Evolutionary conservation across 2,797 vertebrate species (phyloP).

Genomic region (Steatocranus sp.): DNA sequence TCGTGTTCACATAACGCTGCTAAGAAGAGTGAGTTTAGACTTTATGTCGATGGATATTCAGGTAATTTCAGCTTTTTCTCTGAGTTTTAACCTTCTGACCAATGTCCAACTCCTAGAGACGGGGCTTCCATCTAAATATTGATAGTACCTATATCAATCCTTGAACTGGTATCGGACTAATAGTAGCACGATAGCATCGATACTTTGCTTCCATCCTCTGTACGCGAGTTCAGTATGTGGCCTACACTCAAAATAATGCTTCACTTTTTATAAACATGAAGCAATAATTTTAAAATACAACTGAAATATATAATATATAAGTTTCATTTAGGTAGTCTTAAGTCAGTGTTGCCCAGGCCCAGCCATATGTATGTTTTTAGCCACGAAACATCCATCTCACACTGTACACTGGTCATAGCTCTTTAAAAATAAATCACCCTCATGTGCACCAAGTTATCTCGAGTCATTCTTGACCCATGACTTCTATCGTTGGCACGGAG

Average conservation of each 20-base stretch:
- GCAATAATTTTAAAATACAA: neutral
- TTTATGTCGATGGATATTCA: neutral
- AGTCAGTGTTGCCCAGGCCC: neutral
- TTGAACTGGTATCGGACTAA: neutral
- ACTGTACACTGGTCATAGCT: too few species aligned
- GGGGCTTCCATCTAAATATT: rapidly evolving
- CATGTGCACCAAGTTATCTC: neutral
- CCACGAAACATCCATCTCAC: neutral
- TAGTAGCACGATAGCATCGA: neutral
- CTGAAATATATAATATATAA: neutral
- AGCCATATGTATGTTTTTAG: neutral
- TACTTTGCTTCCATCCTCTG: neutral
- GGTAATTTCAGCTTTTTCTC: neutral
- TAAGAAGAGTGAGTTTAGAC: slow-evolving; percentile 32
- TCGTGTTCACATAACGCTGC: slow-evolving; percentile 51
- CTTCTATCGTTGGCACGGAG: neutral
- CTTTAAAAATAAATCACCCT: neutral
- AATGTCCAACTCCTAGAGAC: neutral
- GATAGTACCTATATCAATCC: neutral
- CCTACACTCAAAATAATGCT: neutral
- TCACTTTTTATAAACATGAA: neutral
- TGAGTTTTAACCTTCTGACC: neutral
- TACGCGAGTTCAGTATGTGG: neutral
- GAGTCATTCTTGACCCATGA: neutral
- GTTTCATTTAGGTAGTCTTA: neutral